Percentiles rank a stretch among this genome's conserved stretches.
phyloP scores from a whole-genome alignment of 2,113 vertebrate genomes.

The Nestor notabilis region DNA sequence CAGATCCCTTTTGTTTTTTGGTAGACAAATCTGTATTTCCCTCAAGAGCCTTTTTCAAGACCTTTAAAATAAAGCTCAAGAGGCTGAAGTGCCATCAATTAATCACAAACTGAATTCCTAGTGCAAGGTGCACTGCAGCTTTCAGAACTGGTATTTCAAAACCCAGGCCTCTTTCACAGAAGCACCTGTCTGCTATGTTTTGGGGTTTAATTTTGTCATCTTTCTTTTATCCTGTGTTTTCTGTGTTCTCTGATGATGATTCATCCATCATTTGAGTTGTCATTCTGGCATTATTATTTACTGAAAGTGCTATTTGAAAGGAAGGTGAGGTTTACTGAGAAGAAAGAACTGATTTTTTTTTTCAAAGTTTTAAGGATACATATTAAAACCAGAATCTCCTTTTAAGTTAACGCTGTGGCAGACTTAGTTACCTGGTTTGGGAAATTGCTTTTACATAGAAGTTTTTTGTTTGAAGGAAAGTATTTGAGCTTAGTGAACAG shows the following conservation, averaged over 20 bases:
- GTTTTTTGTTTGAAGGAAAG: background rate
- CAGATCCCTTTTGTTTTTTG: constrained; percentile 5
- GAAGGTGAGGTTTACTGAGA: background rate
- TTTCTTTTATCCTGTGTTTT: background rate
- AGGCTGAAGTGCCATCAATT: constrained; percentile 14
- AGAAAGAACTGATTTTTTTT: background rate
- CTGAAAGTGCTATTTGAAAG: background rate
- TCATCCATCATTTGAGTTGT: background rate
- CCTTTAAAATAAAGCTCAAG: background rate
- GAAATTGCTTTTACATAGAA: background rate
- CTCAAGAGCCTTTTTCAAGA: constrained; percentile 29
- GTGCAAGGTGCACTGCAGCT: accelerated
- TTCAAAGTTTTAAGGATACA: background rate
- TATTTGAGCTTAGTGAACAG: background rate
- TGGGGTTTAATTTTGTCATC: background rate
- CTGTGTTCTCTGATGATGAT: background rate
- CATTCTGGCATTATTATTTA: background rate
- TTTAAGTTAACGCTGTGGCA: background rate
- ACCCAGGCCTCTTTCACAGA: background rate
- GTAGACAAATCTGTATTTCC: background rate
- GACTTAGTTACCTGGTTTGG: background rate
- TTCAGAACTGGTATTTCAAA: background rate
- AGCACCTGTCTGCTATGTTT: background rate
- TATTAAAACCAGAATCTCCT: background rate
- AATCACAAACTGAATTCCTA: background rate